These are phyloP conservation scores for Ectropis grisescens DNA, from an alignment of 1,140 invertebrate genomes.

Conservation along the genomic window DNA sequence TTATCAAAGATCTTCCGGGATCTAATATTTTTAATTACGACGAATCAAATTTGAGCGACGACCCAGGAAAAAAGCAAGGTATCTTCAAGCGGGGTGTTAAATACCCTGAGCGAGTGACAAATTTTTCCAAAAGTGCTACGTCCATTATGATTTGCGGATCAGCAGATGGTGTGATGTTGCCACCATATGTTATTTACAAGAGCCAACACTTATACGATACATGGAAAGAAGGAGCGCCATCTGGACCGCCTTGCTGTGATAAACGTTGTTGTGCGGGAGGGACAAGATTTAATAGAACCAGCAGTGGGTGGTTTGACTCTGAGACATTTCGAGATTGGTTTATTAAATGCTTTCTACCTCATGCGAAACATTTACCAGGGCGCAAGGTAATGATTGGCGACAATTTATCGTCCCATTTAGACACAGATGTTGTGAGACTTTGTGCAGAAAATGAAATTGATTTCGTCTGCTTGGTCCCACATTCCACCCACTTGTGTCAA, in stretches of 20 bases:
- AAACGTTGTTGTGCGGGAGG: conserved; percentile 2
- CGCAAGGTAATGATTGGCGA: conserved; percentile 47
- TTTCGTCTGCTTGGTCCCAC: conserved; percentile 11
- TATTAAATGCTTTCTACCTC: conserved; percentile 15
- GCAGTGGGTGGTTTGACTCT: conserved; percentile 41
- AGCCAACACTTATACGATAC: conserved; percentile 6
- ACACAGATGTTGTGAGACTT: not conserved
- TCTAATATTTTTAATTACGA: conserved; percentile 10
- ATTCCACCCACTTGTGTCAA: conserved; percentile 11
- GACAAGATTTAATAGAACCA: conserved; percentile 20
- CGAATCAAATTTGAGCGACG: conserved; percentile 7
- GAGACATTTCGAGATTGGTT: conserved; percentile 38
- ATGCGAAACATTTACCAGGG: conserved; percentile 20
- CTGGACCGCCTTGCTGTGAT: conserved; percentile 4
- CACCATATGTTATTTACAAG: conserved; percentile 10
- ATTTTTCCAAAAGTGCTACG: conserved; percentile 3
- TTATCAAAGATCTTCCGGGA: conserved; percentile 1
- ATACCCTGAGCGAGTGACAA: conserved; percentile 7
- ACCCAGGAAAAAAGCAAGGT: conserved; percentile 2
- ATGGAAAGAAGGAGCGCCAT: conserved; percentile 4
- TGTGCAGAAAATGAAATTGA: conserved; percentile 7
- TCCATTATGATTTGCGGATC: conserved; percentile 7
- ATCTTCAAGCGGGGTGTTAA: conserved; percentile 2
- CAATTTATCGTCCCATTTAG: conserved; percentile 43
- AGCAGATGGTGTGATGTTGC: conserved; percentile 7